phyloP scores from a whole-genome alignment of 2,113 vertebrate genomes.

The Calidris pygmaea region DNA sequence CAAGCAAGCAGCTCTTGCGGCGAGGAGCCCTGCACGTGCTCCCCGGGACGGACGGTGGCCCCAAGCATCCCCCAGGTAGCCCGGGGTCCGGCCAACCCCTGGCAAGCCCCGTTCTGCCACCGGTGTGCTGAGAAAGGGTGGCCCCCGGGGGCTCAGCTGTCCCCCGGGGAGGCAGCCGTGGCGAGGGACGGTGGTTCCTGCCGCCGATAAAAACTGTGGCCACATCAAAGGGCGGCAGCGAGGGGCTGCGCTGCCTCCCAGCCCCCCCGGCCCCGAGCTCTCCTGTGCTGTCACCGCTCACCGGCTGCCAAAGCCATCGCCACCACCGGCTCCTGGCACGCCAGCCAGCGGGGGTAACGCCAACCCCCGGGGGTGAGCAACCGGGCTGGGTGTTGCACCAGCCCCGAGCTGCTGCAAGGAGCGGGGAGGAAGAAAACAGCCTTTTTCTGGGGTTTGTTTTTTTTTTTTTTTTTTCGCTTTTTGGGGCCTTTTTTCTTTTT shows the following conservation, averaged over 20 bases:
- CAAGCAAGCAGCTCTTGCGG: fast-evolving
- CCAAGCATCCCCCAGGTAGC: neutral
- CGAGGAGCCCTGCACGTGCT: neutral
- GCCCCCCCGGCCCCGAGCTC: neutral
- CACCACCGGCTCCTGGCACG: neutral
- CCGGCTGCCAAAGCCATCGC: neutral
- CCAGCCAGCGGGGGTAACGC: fast-evolving
- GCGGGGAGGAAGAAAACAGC: neutral
- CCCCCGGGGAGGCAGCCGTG: fast-evolving
- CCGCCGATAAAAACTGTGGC: neutral
- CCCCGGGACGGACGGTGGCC: fast-evolving
- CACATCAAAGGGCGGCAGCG: neutral
- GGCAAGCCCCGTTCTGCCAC: fast-evolving
- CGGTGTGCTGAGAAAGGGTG: fast-evolving
- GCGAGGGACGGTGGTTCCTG: neutral
- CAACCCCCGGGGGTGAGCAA: neutral
- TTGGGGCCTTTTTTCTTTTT: too few species aligned
- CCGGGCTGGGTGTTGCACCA: neutral
- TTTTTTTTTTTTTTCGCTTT: too few species aligned
- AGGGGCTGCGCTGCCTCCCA: neutral
- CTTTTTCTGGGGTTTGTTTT: neutral
- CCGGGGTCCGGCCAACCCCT: neutral
- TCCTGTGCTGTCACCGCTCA: neutral
- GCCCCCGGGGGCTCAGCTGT: fast-evolving
- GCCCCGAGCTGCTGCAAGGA: neutral